A percentile compares a stretch with the other conserved stretches of the same genome.
Evolutionary conservation across 2,888 invertebrate species (phyloP).

Genomic region (Drosophila paranaensis): DNA sequence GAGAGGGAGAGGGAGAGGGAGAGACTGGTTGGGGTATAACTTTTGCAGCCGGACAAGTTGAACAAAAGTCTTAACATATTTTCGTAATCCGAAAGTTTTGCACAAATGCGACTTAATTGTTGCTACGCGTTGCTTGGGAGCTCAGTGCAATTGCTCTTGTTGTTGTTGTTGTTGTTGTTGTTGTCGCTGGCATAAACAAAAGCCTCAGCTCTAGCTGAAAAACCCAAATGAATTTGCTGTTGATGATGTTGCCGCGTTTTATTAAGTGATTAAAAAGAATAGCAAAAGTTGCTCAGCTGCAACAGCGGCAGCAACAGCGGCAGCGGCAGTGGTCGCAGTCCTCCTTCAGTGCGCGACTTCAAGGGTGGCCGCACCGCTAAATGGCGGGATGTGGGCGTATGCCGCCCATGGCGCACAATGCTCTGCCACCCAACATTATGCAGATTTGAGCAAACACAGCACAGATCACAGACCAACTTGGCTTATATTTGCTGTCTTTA

Average conservation of each 20-base stretch:
- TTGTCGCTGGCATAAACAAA: slow-evolving; percentile 40
- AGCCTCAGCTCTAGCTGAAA: slow-evolving; percentile 41
- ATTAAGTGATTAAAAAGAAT: slow-evolving; percentile 58
- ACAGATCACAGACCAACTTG: slow-evolving; percentile 33
- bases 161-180: slow-evolving; percentile 4
- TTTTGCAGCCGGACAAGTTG: slow-evolving; percentile 73
- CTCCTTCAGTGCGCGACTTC: slow-evolving; percentile 7
- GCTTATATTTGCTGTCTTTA: slow-evolving; percentile 46
- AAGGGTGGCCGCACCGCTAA: slow-evolving; percentile 33
- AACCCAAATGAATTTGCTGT: slow-evolving; percentile 50
- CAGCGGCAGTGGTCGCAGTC: not conserved
- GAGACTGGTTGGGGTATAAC: slow-evolving; percentile 22
- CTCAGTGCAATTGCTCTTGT: slow-evolving; percentile 4
- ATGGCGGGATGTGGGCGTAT: slow-evolving; percentile 12
- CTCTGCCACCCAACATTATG: slow-evolving; percentile 38
- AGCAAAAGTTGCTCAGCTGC: slow-evolving; percentile 44
- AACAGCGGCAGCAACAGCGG: not conserved
- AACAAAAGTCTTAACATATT: slow-evolving; percentile 80
- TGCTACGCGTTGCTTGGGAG: slow-evolving; percentile 55
- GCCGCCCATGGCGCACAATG: slow-evolving; percentile 20
- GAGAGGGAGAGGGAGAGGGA: not conserved
- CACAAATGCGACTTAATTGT: slow-evolving; percentile 80
- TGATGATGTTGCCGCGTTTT: slow-evolving; percentile 47
- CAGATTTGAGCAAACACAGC: slow-evolving; percentile 42
- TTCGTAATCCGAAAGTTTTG: slow-evolving; percentile 77